Conservation (phyloP, 2,888 invertebrate genomes). For the Tipula vernalis region DNA sequence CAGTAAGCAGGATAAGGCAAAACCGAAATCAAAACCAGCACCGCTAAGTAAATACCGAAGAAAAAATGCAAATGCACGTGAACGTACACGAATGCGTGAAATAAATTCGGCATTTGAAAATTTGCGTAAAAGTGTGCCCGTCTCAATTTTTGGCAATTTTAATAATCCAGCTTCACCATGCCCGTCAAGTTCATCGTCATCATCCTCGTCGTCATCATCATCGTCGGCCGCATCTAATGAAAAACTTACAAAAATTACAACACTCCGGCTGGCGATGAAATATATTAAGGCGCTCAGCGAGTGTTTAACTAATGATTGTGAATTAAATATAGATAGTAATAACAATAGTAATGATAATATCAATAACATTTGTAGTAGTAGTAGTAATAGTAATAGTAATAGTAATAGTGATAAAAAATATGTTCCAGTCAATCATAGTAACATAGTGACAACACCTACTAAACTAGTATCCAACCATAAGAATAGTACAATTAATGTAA, state of each 20-base stretch:
- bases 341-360: constrained; percentile 12
- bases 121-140: constrained; percentile 62
- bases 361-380: background rate
- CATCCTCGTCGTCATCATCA: constrained; percentile 1
- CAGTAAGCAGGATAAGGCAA: constrained; percentile 21
- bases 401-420: background rate
- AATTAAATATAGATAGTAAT: constrained; percentile 8
- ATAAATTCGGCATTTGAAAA: constrained; percentile 83
- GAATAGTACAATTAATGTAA: background rate
- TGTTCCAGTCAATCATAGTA: background rate
- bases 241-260: constrained; percentile 82
- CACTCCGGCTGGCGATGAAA: constrained; percentile 72
- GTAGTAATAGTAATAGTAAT: background rate
- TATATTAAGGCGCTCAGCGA: constrained; percentile 69
- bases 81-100: constrained; percentile 76
- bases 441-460: background rate
- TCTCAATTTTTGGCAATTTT: constrained; percentile 27
- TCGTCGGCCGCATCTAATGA: constrained; percentile 44
- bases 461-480: background rate
- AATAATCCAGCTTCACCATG: constrained; percentile 15
- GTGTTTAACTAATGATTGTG: constrained; percentile 35
- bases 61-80: constrained; percentile 81
- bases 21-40: constrained; percentile 50
- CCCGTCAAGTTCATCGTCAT: constrained; percentile 31
- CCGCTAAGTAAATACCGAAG: constrained; percentile 79